Evolutionary conservation across 1,140 invertebrate genomes (phyloP), one percentile per base, ranked within the genome.

Genomic region (Augochlora pura): DNA sequence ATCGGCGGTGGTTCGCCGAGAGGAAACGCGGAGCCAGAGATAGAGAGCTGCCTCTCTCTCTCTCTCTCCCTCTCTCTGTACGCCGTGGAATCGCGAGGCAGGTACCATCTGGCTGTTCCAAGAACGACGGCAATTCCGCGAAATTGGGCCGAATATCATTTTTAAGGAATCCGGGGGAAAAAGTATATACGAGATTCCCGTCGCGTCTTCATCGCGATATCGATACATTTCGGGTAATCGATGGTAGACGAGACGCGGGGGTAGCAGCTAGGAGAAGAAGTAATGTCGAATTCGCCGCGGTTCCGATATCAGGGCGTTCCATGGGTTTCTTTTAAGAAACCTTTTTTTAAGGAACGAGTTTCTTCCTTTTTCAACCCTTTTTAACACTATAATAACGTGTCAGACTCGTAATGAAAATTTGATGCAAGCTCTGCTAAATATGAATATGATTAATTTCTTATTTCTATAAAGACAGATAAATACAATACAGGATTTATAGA

Each of bases 81-180:
- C 8, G n/a, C 14, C 25, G 10, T 16, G 49, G 68, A 73, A 77
- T 81, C 57, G 68, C 49, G 66, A n/a, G n/a, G 32, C 16, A 12
- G 10, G 38, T 46, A 39, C 67, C 77, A 84, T 73, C 72, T 77
- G 78, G 32, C 27, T 42, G 38, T 52, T n/a, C 21, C 46, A 60
- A 1, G 27, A 72, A 84, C 64, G 82, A 73, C 72, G 79, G 68
- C 82, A 71, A 84, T 85, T 81, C 49, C 66, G 60, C 12, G 25
- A 86, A 86, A 87, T 84, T 86, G 77, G 81, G 81, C 60, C 49
- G 82, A 77, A 82, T 86, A 86, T 84, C 84, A 87, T 86, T 87
- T 84, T 80, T 86, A 81, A 83, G 86, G 69, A 84, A 87, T 86
- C 66, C 75, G 63, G 21, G 38, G 59, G 52, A 38, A 62, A 83